These are phyloP conservation scores for Mamestra brassicae DNA, from an alignment of 2,888 invertebrate species.

Conservation along the genomic window DNA sequence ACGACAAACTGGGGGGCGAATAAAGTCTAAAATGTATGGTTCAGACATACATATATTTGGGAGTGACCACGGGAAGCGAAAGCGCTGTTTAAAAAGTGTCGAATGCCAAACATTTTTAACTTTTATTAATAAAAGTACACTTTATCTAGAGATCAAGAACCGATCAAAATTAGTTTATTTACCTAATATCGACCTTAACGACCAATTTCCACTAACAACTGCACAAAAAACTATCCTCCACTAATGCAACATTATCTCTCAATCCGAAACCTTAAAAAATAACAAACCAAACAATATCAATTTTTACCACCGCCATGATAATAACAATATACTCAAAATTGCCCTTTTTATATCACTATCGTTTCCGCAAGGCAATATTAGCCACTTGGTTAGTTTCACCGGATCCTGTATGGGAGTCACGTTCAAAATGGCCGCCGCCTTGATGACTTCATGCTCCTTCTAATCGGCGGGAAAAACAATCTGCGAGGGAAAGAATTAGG, in stretches of 20 bases:
- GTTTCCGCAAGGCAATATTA: conserved; percentile 57
- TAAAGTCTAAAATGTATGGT: too few relatives aligned
- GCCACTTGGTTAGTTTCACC: conserved; percentile 53
- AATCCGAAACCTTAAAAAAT: conserved; percentile 11
- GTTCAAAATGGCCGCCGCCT: conserved; percentile 68
- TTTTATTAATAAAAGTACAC: too few relatives aligned
- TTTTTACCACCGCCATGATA: conserved; percentile 53
- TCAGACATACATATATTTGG: too few relatives aligned
- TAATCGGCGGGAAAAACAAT: conserved; percentile 74
- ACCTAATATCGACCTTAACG: not conserved
- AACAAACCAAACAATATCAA: conserved; percentile 51
- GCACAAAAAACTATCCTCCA: not conserved
- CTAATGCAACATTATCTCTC: not conserved
- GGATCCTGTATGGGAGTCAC: conserved; percentile 71
- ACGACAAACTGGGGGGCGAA: too few relatives aligned
- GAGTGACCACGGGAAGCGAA: too few relatives aligned
- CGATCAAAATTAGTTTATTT: too few relatives aligned
- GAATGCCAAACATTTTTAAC: not conserved
- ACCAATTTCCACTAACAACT: not conserved
- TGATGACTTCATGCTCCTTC: conserved; percentile 76
- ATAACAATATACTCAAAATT: conserved; percentile 64
- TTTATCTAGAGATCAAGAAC: too few relatives aligned
- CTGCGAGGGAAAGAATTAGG: conserved; percentile 48
- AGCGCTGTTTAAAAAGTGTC: too few relatives aligned
- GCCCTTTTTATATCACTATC: conserved; percentile 61